phyloP scores from a whole-genome alignment of 2,797 vertebrate species.

The Poecile montanus region DNA sequence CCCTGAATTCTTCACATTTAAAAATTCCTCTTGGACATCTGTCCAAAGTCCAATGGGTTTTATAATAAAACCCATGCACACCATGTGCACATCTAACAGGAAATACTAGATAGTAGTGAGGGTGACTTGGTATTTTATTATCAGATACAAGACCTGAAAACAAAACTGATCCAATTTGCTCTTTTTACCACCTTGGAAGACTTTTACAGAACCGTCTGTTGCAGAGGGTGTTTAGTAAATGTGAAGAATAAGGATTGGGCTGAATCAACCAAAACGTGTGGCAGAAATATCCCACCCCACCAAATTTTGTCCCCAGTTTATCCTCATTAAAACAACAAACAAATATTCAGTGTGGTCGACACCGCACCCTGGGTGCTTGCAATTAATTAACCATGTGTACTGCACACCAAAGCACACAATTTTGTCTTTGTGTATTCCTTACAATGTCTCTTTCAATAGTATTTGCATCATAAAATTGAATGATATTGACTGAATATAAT shows the following conservation, averaged over 20 bases:
- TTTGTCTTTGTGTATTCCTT: not conserved
- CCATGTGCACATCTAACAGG: rapidly evolving
- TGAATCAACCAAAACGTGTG: rapidly evolving
- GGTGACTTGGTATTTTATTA: not conserved
- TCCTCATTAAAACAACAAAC: not conserved
- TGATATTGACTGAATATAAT: not conserved
- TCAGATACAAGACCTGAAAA: not conserved
- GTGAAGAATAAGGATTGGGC: not conserved
- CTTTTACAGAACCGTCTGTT: not conserved
- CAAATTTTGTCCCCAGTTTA: not conserved
- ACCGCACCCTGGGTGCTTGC: not conserved
- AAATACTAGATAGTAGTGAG: not conserved
- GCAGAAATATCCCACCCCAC: not conserved
- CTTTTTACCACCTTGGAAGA: not conserved
- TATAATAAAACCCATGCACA: not conserved
- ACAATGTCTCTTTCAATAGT: not conserved
- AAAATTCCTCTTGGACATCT: not conserved
- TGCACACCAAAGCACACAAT: not conserved
- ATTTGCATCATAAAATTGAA: not conserved
- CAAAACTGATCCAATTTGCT: not conserved
- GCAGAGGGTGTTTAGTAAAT: not conserved
- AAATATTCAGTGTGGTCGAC: not conserved
- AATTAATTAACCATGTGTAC: not conserved
- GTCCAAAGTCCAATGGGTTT: not conserved
- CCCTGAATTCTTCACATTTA: not conserved